Conservation (phyloP, 2,888 invertebrate genomes). For the Eupithecia vulgata region DNA sequence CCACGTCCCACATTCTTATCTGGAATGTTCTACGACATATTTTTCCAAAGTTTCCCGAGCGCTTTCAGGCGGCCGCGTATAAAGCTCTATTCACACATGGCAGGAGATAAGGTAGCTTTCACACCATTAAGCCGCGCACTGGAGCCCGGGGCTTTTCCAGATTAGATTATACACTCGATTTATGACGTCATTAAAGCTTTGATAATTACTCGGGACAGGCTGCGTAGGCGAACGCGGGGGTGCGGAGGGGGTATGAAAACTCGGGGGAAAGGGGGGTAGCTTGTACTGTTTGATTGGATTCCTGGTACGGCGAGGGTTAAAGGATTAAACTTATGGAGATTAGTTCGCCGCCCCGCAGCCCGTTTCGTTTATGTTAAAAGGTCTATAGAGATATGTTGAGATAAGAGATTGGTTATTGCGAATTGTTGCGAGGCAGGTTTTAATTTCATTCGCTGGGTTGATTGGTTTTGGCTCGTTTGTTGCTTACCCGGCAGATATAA, state of each 20-base stretch:
- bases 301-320: slow-evolving; percentile 82
- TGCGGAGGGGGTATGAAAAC: slow-evolving; percentile 51
- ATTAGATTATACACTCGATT: slow-evolving; percentile 85
- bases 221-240: slow-evolving; percentile 77
- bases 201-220: slow-evolving; percentile 85
- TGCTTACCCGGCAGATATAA: slow-evolving; percentile 30
- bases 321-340: slow-evolving; percentile 85
- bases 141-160: slow-evolving; percentile 85
- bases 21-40: slow-evolving; percentile 83
- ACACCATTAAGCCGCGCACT: slow-evolving; percentile 83
- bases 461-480: slow-evolving; percentile 61
- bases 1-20: slow-evolving; percentile 83
- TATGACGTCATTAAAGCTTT: slow-evolving; percentile 85
- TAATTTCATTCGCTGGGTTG: slow-evolving; percentile 70
- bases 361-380: slow-evolving; percentile 82
- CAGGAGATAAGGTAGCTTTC: slow-evolving; percentile 84
- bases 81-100: slow-evolving; percentile 85
- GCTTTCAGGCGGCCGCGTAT: slow-evolving; percentile 82
- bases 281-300: slow-evolving; percentile 85
- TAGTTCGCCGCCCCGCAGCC: slow-evolving; percentile 82
- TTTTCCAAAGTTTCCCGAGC: slow-evolving; percentile 84
- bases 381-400: slow-evolving; percentile 80
- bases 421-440: slow-evolving; percentile 73
- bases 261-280: slow-evolving; percentile 64
- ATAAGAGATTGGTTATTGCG: slow-evolving; percentile 84